A percentile compares a stretch with the other conserved stretches of the same genome.
Evolutionary conservation across 2,797 vertebrate genomes (phyloP).

Genomic region (Pangasius krempfi): DNA sequence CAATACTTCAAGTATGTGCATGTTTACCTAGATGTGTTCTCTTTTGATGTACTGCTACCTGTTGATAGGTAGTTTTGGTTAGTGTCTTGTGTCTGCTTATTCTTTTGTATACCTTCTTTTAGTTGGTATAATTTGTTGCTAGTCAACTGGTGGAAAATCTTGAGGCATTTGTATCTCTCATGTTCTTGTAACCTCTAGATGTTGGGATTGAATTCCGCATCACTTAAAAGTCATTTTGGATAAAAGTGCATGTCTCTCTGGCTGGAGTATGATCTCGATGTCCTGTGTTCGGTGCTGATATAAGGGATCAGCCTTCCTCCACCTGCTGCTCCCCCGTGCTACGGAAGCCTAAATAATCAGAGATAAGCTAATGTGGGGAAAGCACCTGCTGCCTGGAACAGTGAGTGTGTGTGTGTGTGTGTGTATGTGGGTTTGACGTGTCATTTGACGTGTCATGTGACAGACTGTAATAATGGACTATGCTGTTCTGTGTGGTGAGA

Average conservation of each 20-base stretch:
- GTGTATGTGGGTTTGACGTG: slow-evolving; percentile 15
- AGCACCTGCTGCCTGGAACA: slow-evolving; percentile 24
- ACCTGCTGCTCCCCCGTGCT: slow-evolving; percentile 3
- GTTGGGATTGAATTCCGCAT: neutral
- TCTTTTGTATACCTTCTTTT: neutral
- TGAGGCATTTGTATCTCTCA: neutral
- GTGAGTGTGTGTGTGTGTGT: slow-evolving; percentile 17
- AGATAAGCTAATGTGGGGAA: slow-evolving; percentile 33
- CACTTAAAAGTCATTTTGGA: neutral
- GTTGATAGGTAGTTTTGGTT: neutral
- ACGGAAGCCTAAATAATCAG: slow-evolving; percentile 9
- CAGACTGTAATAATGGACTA: slow-evolving; percentile 16
- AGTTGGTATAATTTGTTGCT: neutral
- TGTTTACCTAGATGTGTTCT: neutral
- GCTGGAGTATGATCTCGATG: neutral
- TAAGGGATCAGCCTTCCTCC: slow-evolving; percentile 25
- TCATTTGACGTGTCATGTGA: slow-evolving; percentile 15
- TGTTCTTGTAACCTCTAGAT: neutral
- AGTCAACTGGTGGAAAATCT: neutral
- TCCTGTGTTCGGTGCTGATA: slow-evolving; percentile 1
- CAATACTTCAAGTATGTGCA: neutral
- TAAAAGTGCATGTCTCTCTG: neutral
- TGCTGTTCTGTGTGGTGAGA: slow-evolving; percentile 59
- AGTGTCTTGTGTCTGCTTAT: neutral
- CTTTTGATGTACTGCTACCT: neutral